Evolutionary conservation across 2,888 invertebrate genomes (phyloP).

Genomic region (Nineta flava): DNA sequence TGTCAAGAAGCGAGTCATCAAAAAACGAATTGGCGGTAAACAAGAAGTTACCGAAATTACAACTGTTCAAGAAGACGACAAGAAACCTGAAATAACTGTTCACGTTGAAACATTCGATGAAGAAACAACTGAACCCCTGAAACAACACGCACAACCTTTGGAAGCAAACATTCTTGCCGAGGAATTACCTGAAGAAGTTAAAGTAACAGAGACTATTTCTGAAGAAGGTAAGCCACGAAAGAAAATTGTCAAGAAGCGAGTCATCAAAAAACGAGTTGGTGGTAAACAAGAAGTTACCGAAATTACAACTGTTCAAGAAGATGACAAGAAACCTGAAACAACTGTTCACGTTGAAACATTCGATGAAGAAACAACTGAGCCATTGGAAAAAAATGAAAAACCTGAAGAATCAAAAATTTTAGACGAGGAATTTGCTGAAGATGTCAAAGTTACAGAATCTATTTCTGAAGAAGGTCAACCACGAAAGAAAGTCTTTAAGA

Average conservation of each 20-base stretch:
- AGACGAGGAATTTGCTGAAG: slow-evolving; percentile 16
- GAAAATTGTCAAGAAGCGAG: slow-evolving; percentile 14
- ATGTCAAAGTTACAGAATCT: slow-evolving; percentile 18
- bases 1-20: slow-evolving; percentile 21
- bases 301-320: slow-evolving; percentile 27
- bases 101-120: slow-evolving; percentile 15
- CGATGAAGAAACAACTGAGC: slow-evolving; percentile 20
- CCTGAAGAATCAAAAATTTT: slow-evolving; percentile 20
- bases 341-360: slow-evolving; percentile 23
- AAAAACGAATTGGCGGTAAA: slow-evolving; percentile 17
- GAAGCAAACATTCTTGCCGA: slow-evolving; percentile 9
- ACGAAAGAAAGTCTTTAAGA: slow-evolving; percentile 22
- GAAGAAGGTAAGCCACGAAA: slow-evolving; percentile 12
- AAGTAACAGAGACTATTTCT: slow-evolving; percentile 14
- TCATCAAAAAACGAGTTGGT: slow-evolving; percentile 19
- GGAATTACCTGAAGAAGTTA: slow-evolving; percentile 16
- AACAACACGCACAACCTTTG: slow-evolving; percentile 10
- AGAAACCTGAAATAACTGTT: slow-evolving; percentile 19
- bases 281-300: slow-evolving; percentile 23
- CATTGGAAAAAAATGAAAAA: slow-evolving; percentile 22
- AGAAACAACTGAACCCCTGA: slow-evolving; percentile 8
- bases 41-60: slow-evolving; percentile 29
- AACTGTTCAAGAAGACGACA: slow-evolving; percentile 20
- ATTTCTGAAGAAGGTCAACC: slow-evolving; percentile 22
- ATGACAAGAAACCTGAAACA: slow-evolving; percentile 22